Conservation (phyloP, 2,797 vertebrate genomes). For the Carapus acus region DNA sequence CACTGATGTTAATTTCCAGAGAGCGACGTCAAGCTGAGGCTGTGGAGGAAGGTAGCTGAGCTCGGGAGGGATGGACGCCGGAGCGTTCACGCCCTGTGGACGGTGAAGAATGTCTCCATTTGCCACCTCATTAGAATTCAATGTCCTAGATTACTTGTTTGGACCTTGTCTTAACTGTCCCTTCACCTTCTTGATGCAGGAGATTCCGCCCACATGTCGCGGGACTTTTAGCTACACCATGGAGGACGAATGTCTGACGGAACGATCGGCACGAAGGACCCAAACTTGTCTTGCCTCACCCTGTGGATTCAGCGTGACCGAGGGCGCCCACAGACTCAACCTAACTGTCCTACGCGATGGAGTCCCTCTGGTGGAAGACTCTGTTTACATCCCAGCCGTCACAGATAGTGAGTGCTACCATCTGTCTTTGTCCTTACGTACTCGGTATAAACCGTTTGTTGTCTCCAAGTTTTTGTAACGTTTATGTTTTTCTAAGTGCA, state of each 20-base stretch:
- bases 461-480: neutral
- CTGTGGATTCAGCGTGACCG: slow-evolving; percentile 42
- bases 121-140: neutral
- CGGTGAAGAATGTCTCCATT: slow-evolving; percentile 31
- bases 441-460: neutral
- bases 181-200: slow-evolving; percentile 34
- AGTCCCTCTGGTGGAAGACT: slow-evolving; percentile 14
- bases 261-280: neutral
- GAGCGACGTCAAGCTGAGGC: slow-evolving; percentile 16
- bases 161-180: neutral
- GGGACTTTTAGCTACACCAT: slow-evolving; percentile 36
- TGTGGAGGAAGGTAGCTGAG: slow-evolving; percentile 57
- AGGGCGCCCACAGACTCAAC: slow-evolving; percentile 33
- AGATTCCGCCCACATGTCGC: slow-evolving; percentile 46
- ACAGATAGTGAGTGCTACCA: slow-evolving; percentile 50
- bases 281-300: slow-evolving; percentile 10
- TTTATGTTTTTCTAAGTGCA: slow-evolving; percentile 18
- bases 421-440: no score
- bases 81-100: slow-evolving; percentile 57
- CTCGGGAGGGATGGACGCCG: slow-evolving; percentile 16
- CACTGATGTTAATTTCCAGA: slow-evolving; percentile 30
- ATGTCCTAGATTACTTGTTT: neutral
- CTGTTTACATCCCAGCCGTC: slow-evolving; percentile 53
- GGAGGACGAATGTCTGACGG: neutral
- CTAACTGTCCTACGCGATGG: slow-evolving; percentile 34